phyloP scores from a whole-genome alignment of 1,140 invertebrate species.

The Drosophila seguyi region DNA sequence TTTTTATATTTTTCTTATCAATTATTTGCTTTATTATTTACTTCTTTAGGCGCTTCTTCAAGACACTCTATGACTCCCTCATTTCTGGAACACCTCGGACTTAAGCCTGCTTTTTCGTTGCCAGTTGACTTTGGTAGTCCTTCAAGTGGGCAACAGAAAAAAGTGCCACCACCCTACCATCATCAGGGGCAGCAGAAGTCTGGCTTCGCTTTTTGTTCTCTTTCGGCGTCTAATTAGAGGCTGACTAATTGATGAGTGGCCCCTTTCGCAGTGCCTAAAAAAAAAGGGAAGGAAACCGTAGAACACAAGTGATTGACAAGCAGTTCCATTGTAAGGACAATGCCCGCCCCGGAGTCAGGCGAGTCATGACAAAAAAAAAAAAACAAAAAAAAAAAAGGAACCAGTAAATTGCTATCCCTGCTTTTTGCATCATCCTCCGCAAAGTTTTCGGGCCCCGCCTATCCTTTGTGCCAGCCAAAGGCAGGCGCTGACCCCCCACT shows the following conservation, averaged over 20 bases:
- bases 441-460: conserved; percentile 37
- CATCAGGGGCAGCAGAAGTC: neutral
- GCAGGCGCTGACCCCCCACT: no score
- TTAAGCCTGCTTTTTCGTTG: neutral
- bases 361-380: conserved; percentile 19
- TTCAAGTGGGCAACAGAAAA: neutral
- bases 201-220: conserved; percentile 20
- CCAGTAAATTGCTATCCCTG: conserved; percentile 51
- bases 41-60: neutral
- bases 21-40: neutral
- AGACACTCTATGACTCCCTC: neutral
- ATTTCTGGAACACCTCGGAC: neutral
- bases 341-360: conserved; percentile 18
- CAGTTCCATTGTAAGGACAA: conserved; percentile 64
- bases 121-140: neutral
- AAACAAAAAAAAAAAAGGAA: conserved; percentile 12
- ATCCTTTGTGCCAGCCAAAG: conserved; percentile 29
- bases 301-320: conserved; percentile 65
- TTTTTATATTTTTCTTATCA: neutral
- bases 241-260: conserved; percentile 68
- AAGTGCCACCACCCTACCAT: neutral
- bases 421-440: conserved; percentile 43
- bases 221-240: conserved; percentile 64
- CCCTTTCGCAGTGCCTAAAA: conserved; percentile 5
- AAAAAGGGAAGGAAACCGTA: neutral